These are phyloP conservation scores for Hemistola chrysoprasaria DNA, from an alignment of 2,888 invertebrate genomes.

Conservation along the genomic window DNA sequence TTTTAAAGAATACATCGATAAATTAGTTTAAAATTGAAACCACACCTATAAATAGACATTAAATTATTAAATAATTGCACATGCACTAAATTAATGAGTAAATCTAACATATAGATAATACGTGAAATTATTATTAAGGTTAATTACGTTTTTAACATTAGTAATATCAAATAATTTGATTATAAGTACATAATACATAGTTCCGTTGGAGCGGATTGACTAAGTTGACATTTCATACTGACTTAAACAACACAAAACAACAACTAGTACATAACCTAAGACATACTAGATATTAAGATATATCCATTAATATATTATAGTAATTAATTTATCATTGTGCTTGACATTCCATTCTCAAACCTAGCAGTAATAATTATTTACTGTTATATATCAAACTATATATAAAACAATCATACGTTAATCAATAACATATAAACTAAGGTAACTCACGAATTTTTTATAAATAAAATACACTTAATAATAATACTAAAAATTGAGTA, in stretches of 20 bases:
- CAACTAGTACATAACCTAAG: slow-evolving; percentile 70
- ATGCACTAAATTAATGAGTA: slow-evolving; percentile 71
- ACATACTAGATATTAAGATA: slow-evolving; percentile 39
- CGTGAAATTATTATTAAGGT: slow-evolving; percentile 46
- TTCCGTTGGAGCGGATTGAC: slow-evolving; percentile 40
- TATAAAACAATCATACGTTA: no score
- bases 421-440: no score
- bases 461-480: slow-evolving; percentile 70
- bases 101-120: slow-evolving; percentile 63
- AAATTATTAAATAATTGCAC: slow-evolving; percentile 72
- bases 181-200: slow-evolving; percentile 8
- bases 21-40: slow-evolving; percentile 57
- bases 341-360: slow-evolving; percentile 35
- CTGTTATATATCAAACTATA: no score
- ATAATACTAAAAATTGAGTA: slow-evolving; percentile 67
- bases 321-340: slow-evolving; percentile 69
- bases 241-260: slow-evolving; percentile 73
- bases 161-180: slow-evolving; percentile 36
- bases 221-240: slow-evolving; percentile 59
- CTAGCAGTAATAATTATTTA: background rate
- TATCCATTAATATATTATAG: slow-evolving; percentile 34
- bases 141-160: slow-evolving; percentile 48
- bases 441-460: slow-evolving; percentile 69
- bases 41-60: slow-evolving; percentile 65
- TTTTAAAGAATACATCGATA: slow-evolving; percentile 30